Percentiles rank a stretch among this genome's conserved stretches.
These are phyloP conservation scores for Gopherus flavomarginatus DNA, from an alignment of 2,113 vertebrate genomes.

Conservation along the genomic window DNA sequence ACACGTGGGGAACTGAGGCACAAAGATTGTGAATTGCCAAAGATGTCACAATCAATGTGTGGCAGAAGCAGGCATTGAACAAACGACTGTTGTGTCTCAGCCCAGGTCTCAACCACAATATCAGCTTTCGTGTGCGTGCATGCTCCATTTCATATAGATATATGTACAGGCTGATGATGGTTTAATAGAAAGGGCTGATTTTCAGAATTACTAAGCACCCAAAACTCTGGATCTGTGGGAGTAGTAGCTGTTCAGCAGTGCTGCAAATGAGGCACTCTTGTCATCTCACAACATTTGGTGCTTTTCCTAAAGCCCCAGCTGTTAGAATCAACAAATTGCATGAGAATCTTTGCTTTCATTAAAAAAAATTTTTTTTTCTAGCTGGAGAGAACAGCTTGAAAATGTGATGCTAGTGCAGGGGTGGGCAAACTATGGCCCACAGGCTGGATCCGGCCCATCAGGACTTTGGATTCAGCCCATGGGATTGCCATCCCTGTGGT, in stretches of 20 bases:
- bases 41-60: neutral
- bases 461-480: too few relatives aligned
- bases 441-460: too few relatives aligned
- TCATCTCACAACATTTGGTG: neutral
- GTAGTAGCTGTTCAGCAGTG: neutral
- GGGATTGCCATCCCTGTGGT: too few relatives aligned
- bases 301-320: neutral
- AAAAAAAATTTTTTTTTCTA: neutral
- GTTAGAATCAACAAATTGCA: conserved; percentile 8
- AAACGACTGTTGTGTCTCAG: neutral
- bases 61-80: neutral
- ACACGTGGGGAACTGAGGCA: neutral
- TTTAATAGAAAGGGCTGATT: neutral
- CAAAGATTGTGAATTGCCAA: neutral
- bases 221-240: fast-evolving
- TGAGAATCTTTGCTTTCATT: conserved; percentile 3
- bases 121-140: neutral
- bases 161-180: neutral
- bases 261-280: neutral
- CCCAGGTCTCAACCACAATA: neutral
- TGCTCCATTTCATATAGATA: neutral
- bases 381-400: neutral
- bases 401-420: neutral
- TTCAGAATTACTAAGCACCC: neutral
- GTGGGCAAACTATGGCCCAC: too few relatives aligned